A percentile compares a stretch with the other conserved stretches of the same genome.
Conservation (phyloP, 2,888 invertebrate species). For the Drosophila bunnanda region DNA sequence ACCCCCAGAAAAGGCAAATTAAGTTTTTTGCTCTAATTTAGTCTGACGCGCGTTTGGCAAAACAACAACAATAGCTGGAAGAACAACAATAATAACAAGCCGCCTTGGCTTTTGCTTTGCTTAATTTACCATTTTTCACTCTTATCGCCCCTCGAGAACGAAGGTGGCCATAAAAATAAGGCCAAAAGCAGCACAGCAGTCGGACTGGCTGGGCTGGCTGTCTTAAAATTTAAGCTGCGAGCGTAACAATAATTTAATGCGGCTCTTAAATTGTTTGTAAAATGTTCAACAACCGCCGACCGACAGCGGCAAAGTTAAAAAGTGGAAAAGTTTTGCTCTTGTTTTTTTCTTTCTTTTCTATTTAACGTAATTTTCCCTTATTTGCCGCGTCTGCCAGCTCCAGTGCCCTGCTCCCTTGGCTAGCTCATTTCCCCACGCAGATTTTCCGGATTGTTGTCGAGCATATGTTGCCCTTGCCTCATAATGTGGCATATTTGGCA, state of each 20-base stretch:
- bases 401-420: slow-evolving; percentile 14
- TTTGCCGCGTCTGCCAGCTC: slow-evolving; percentile 57
- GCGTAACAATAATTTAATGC: slow-evolving; percentile 81
- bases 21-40: slow-evolving; percentile 80
- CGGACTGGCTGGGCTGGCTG: slow-evolving; percentile 57
- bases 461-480: slow-evolving; percentile 79
- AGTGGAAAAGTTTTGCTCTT: slow-evolving; percentile 77
- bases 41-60: slow-evolving; percentile 69
- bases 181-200: slow-evolving; percentile 51
- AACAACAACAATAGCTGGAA: slow-evolving; percentile 31
- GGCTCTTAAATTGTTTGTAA: slow-evolving; percentile 79
- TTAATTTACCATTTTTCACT: slow-evolving; percentile 81
- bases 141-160: slow-evolving; percentile 65
- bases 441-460: slow-evolving; percentile 51
- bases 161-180: slow-evolving; percentile 72
- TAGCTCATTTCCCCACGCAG: slow-evolving; percentile 56
- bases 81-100: slow-evolving; percentile 53
- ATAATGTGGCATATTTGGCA: slow-evolving; percentile 72
- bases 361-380: slow-evolving; percentile 81
- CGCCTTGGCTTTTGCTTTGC: slow-evolving; percentile 72
- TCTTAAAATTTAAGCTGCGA: slow-evolving; percentile 72
- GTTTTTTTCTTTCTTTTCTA: slow-evolving; percentile 73
- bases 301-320: slow-evolving; percentile 68
- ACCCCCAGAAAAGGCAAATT: slow-evolving; percentile 71
- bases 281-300: slow-evolving; percentile 72